These are phyloP conservation scores for Augiades crinisus DNA, from an alignment of 2,888 invertebrate genomes.

Conservation along the genomic window DNA sequence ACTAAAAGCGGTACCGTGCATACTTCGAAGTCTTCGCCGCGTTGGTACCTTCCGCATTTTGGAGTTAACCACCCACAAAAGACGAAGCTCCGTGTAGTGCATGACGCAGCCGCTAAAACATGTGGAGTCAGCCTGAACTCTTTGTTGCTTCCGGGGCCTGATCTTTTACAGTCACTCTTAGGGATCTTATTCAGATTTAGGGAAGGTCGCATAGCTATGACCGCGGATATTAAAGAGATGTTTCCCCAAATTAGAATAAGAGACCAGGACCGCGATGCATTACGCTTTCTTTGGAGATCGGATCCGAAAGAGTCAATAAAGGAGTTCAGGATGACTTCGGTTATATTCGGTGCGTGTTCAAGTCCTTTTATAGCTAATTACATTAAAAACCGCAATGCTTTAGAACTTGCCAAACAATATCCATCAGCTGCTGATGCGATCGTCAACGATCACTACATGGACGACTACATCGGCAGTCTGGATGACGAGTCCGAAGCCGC, in stretches of 20 bases:
- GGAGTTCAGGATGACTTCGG: neutral
- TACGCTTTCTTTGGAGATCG: constrained; percentile 14
- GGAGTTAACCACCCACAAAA: constrained; percentile 25
- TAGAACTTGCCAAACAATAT: neutral
- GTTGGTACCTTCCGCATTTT: constrained; percentile 10
- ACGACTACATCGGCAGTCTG: neutral
- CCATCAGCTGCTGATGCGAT: neutral
- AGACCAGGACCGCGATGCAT: constrained; percentile 1
- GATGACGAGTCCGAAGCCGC: no score
- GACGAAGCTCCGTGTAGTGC: constrained; percentile 36
- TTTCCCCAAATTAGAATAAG: constrained; percentile 16
- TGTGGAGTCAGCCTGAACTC: neutral
- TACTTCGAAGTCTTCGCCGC: constrained; percentile 7
- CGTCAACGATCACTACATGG: neutral
- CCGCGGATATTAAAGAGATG: constrained; percentile 22
- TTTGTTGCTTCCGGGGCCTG: constrained; percentile 38
- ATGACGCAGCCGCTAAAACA: constrained; percentile 35
- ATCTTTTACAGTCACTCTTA: constrained; percentile 37
- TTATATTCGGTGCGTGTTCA: neutral
- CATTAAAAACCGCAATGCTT: neutral
- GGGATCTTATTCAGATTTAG: constrained; percentile 36
- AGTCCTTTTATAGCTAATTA: neutral
- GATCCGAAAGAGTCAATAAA: neutral
- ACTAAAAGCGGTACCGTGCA: no score
- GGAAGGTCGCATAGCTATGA: constrained; percentile 14